Evolutionary conservation across 2,113 vertebrate species (phyloP).

Genomic region (Suricata suricatta): DNA sequence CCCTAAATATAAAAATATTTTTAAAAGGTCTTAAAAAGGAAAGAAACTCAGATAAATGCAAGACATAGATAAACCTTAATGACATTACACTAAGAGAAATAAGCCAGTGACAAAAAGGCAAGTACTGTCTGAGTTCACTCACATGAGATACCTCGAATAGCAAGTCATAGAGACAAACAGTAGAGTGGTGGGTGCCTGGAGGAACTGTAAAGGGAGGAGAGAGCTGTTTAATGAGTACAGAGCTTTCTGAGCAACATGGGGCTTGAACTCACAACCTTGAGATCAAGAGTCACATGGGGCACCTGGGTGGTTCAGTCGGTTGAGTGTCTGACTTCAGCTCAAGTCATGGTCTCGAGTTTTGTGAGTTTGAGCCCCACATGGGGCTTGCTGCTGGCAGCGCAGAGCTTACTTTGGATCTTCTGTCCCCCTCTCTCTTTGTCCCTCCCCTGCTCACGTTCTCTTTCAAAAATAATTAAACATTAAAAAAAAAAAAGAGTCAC

Average conservation of each 20-base stretch:
- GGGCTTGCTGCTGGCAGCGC: too few species aligned
- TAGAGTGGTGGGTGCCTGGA: background rate
- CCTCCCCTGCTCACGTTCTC: too few species aligned
- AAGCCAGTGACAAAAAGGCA: background rate
- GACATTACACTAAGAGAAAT: background rate
- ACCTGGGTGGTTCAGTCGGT: too few species aligned
- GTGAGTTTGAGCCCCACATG: too few species aligned
- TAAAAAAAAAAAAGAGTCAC: too few species aligned
- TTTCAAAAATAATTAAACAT: too few species aligned
- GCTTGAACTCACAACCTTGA: background rate
- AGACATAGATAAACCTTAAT: background rate
- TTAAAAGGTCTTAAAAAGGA: background rate
- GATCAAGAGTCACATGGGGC: background rate
- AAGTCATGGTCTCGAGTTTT: too few species aligned
- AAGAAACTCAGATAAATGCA: background rate
- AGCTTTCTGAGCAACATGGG: background rate
- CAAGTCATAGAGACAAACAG: background rate
- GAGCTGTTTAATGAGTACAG: background rate
- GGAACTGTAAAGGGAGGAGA: rapidly evolving
- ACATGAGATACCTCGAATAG: background rate
- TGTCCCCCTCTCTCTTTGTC: too few species aligned
- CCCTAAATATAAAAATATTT: too few species aligned
- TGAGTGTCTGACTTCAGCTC: too few species aligned
- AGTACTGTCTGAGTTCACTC: background rate
- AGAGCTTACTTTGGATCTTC: too few species aligned